Evolutionary conservation across 1,140 invertebrate species (phyloP), one percentile per base, ranked within the genome.

Genomic region (Hylaeus anthracinus): DNA sequence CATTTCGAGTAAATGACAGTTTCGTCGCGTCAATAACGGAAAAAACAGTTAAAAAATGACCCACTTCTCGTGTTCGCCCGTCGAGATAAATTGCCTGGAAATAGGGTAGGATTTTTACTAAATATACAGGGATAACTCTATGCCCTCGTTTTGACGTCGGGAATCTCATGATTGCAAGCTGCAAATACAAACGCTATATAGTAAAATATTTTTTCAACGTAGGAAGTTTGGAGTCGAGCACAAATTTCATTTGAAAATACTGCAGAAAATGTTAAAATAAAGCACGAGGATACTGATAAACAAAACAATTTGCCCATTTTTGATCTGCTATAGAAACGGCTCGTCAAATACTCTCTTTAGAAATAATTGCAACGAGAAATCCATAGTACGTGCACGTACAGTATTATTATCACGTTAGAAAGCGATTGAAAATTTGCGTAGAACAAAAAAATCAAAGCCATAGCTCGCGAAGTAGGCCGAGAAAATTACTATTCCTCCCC

Each of bases 31-130:
- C 26, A 66, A 45, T 67, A 67, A 74, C 1, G 3, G 37, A 26
- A 48, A 12, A 76, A 58, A 43, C 39, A 14, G 65, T 60, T 69
- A 60, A 69, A 76, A 60, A 69, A 26, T 26, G 65, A 76, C 74
- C 65, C 14, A 69, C n/a, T 76, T 76, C 2, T 9, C 4, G 3
- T 12, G 65, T 10, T 1, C 26, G 6, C 37, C n/a, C n/a, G 12
- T 48, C 2, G 26, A 60, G 43, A 76, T 67, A 67, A 76, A 66
- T 76, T 58, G 26, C 53, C 43, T 12, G 41, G 53, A 76, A 69
- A 69, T 69, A 48, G 55, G 2, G 53, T 48, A 51, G 74, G 26
- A 76, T 69, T 67, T 60, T 69, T 76, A 60, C 69, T 69, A 76
- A 76, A 69, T 12, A 64, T 26, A 14, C 64, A 5, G 73, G 39